Conservation (phyloP, 1,140 invertebrate genomes). For the Pachypeltis micranthus region DNA sequence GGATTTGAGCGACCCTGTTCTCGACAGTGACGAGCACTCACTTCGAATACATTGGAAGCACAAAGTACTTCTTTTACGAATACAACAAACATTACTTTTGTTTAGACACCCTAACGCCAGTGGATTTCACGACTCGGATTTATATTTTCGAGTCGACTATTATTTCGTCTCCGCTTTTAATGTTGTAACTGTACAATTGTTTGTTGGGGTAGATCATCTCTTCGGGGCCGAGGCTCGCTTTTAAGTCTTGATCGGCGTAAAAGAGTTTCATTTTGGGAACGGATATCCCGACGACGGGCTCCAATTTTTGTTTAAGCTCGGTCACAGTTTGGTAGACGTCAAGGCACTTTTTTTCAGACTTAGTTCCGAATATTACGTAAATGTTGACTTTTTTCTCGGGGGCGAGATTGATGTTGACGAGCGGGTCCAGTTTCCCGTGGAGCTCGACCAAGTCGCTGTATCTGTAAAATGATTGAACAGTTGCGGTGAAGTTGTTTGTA, state of each 20-base stretch:
- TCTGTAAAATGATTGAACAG: slow-evolving; percentile 39
- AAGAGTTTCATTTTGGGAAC: slow-evolving; percentile 71
- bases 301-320: slow-evolving; percentile 66
- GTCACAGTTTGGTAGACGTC: slow-evolving; percentile 40
- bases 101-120: too few relatives aligned
- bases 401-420: slow-evolving; percentile 72
- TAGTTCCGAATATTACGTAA: slow-evolving; percentile 62
- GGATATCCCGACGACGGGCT: slow-evolving; percentile 64
- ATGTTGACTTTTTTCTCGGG: slow-evolving; percentile 78
- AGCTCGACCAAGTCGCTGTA: slow-evolving; percentile 67
- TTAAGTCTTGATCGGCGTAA: slow-evolving; percentile 59
- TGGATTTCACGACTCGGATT: too few relatives aligned
- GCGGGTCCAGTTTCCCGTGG: slow-evolving; percentile 74
- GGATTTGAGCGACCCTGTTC: too few relatives aligned
- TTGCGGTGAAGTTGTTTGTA: not conserved
- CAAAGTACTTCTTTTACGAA: too few relatives aligned
- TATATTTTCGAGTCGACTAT: slow-evolving; percentile 52
- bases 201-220: slow-evolving; percentile 79
- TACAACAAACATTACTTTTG: too few relatives aligned
- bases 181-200: slow-evolving; percentile 81
- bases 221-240: slow-evolving; percentile 53
- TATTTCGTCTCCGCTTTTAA: slow-evolving; percentile 80
- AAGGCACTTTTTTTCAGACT: slow-evolving; percentile 41
- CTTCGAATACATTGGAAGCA: too few relatives aligned
- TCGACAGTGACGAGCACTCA: too few relatives aligned